Conservation (phyloP, 2,797 vertebrate species). For the Gymnopithys bicolor region DNA sequence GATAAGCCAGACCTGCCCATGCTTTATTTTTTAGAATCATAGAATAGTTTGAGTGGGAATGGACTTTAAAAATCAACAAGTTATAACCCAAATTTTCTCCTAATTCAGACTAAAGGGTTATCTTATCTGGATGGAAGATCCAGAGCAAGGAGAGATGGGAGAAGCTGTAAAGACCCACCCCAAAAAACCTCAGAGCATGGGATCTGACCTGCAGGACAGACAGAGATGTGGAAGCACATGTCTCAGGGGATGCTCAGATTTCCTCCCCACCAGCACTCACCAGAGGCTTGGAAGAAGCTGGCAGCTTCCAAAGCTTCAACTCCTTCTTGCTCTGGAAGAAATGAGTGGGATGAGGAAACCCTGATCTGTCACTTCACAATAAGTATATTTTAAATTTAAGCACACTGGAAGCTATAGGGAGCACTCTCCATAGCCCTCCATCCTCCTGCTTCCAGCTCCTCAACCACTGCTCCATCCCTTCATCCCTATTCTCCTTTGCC, state of each 20-base stretch:
- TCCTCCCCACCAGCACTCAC: not conserved
- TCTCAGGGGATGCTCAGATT: not conserved
- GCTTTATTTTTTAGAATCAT: not conserved
- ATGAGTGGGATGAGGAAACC: not conserved
- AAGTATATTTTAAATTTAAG: not conserved
- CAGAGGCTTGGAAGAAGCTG: not conserved
- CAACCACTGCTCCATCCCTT: rapidly evolving
- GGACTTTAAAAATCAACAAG: not conserved
- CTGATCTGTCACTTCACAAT: not conserved
- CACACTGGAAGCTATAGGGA: not conserved
- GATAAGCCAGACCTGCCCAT: not conserved
- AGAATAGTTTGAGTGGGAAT: not conserved
- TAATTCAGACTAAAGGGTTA: not conserved
- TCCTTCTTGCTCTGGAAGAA: not conserved
- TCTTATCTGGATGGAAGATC: not conserved
- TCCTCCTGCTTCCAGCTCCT: not conserved
- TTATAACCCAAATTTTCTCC: not conserved
- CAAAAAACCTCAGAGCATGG: not conserved
- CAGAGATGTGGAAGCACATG: not conserved
- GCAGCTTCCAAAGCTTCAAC: not conserved
- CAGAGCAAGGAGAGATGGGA: not conserved
- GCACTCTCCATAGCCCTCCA: not conserved
- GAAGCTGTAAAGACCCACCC: not conserved
- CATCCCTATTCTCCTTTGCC: not conserved
- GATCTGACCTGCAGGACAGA: not conserved